Evolutionary conservation across 2,888 invertebrate genomes (phyloP), one percentile per base, ranked within the genome.

Genomic region (Archaeoteleia sp.): DNA sequence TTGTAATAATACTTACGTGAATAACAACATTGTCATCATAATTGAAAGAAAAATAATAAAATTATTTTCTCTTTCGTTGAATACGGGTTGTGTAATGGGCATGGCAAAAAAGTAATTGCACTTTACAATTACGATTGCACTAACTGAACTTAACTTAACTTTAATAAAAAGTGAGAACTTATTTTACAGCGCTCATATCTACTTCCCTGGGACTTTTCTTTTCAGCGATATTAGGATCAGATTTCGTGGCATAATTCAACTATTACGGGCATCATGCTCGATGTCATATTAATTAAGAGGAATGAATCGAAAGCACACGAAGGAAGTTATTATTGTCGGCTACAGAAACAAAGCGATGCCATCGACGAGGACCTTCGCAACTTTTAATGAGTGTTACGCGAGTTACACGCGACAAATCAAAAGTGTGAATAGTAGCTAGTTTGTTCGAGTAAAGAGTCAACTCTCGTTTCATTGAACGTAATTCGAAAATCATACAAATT

Each of bases 261-360:
- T 70, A 74, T 70, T 75, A 73, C 74, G 74, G 75, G 77, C 67
- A 74, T 74, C 70, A 74, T 75, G 77, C 73, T 75, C 68, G 74
- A 62, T 74, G 72, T 60, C 66, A 54, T 45, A 65, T 73, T 76
- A 79, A 79, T 80, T 79, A 75, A 69, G 58, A 67, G 51, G 61
- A 61, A 61, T 53, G 45, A 60, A 27, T 51, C 30, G 46, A 53
- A 25, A 67, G 53, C 66, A 49, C 45, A 51, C 58, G 60, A 53
- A 70, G 74, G 72, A 75, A 74, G 71, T 76, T 60, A 71, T 68
- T 68, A 27, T 37, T 13, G 34, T 27, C 9, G 4, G 37, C 2
- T 12, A 32, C 14, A 30, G 32, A 53, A 61, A 61, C 61, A 61
- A 61, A 61, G 46, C 53, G 25, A 46, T 53, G 25, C 10, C 12